A percentile compares a stretch with the other conserved stretches of the same genome.
These are phyloP conservation scores for Apocrypta bakeri DNA, from an alignment of 1,140 invertebrate species.

Conservation along the genomic window DNA sequence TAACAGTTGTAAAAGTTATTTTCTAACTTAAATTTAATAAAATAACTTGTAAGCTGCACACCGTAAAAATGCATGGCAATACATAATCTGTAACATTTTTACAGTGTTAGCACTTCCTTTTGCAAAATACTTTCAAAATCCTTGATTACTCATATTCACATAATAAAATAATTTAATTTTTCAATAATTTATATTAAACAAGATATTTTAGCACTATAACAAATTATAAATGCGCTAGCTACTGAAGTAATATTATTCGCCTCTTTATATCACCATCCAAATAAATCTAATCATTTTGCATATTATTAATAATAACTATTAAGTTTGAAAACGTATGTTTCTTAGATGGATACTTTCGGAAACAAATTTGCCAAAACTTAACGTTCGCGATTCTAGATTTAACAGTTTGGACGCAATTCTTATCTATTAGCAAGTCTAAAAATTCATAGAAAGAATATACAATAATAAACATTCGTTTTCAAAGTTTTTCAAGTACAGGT, in stretches of 20 bases:
- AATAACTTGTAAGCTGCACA: constrained; percentile 21
- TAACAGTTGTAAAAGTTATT: constrained; percentile 31
- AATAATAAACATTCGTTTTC: constrained; percentile 39
- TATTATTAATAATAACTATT: constrained; percentile 29
- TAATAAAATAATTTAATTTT: background rate
- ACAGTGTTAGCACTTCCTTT: constrained; percentile 26
- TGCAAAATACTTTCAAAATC: constrained; percentile 5
- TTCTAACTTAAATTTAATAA: constrained; percentile 22
- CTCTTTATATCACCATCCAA: constrained; percentile 16
- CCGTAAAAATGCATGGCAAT: constrained; percentile 37
- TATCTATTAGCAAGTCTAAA: background rate
- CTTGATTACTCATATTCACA: background rate
- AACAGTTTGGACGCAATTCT: constrained; percentile 31
- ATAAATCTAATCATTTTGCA: constrained; percentile 23
- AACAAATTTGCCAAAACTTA: constrained; percentile 36
- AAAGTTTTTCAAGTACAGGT: constrained; percentile 22
- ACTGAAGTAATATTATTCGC: constrained; percentile 16
- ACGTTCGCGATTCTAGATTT: constrained; percentile 7
- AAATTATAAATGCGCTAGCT: constrained; percentile 16
- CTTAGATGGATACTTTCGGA: background rate
- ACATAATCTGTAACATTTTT: constrained; percentile 14
- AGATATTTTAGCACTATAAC: background rate
- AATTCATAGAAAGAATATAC: constrained; percentile 23
- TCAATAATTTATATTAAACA: constrained; percentile 10
- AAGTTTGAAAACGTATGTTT: constrained; percentile 28